Evolutionary conservation across 2,888 invertebrate species (phyloP).

Genomic region (Caenorhabditis sp.): DNA sequence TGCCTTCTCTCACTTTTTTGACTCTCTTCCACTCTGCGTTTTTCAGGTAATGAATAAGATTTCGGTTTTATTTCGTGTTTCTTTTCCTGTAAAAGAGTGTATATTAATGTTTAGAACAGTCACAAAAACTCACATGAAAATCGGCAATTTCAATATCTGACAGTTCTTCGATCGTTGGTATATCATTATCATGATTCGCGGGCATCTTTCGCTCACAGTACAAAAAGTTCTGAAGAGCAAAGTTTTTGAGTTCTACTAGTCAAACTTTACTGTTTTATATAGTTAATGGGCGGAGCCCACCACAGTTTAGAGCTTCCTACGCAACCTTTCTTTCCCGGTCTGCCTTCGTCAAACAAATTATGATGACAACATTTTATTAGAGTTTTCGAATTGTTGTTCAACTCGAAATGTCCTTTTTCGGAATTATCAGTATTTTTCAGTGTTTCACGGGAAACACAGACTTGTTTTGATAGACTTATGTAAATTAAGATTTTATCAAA

Average conservation of each 20-base stretch:
- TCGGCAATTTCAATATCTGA: constrained; percentile 36
- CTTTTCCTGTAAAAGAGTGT: constrained; percentile 27
- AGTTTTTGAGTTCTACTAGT: background rate
- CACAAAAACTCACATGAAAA: constrained; percentile 15
- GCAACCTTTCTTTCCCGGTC: background rate
- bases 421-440: background rate
- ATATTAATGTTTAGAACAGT: background rate
- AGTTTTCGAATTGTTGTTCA: background rate
- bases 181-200: constrained; percentile 16
- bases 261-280: background rate
- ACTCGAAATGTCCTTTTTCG: background rate
- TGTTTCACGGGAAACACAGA: background rate
- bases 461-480: no score
- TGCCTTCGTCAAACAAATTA: background rate
- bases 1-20: constrained; percentile 22
- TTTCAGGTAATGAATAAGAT: constrained; percentile 31
- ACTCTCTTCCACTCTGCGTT: constrained; percentile 13
- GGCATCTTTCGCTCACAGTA: background rate
- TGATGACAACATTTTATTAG: background rate
- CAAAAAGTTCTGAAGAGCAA: background rate
- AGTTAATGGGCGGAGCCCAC: background rate
- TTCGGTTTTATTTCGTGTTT: constrained; percentile 29
- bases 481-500: no score
- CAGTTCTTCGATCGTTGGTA: constrained; percentile 39
- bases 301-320: background rate